phyloP scores from a whole-genome alignment of 2,797 vertebrate genomes.

The Tachyglossus aculeatus region DNA sequence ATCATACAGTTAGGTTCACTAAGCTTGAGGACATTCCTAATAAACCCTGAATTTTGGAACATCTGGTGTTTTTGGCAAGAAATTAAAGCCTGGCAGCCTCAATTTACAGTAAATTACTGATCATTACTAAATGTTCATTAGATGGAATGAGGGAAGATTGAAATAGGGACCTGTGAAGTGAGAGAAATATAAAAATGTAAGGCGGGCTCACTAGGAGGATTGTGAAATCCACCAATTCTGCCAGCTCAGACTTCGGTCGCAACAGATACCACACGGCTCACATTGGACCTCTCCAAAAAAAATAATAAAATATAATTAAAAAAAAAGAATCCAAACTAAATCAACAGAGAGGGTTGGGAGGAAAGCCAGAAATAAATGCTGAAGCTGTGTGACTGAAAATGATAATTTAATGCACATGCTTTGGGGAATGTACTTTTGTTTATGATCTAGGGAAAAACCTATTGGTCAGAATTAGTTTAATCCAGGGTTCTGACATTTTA shows the following conservation, averaged over 20 bases:
- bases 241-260: background rate
- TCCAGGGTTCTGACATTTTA: constrained; percentile 48
- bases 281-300: background rate
- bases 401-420: constrained; percentile 58
- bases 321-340: too few species aligned
- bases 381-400: constrained; percentile 38
- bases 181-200: background rate
- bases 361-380: constrained; percentile 46
- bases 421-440: constrained; percentile 45
- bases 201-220: background rate
- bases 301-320: background rate
- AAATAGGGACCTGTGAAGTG: constrained; percentile 3
- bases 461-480: constrained; percentile 33
- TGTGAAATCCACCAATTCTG: background rate
- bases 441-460: constrained; percentile 2
- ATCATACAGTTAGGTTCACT: background rate
- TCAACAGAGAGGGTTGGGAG: constrained; percentile 20
- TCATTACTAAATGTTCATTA: constrained; percentile 29
- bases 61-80: constrained; percentile 35
- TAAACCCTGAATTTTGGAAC: constrained; percentile 18
- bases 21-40: background rate
- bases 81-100: constrained; percentile 11
- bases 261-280: accelerated
- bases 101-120: constrained; percentile 9
- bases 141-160: constrained; percentile 10